Percentiles rank a stretch among this genome's conserved stretches.
These are phyloP conservation scores for Chaetogeoica ovagalla DNA, from an alignment of 2,888 invertebrate species.

Conservation along the genomic window DNA sequence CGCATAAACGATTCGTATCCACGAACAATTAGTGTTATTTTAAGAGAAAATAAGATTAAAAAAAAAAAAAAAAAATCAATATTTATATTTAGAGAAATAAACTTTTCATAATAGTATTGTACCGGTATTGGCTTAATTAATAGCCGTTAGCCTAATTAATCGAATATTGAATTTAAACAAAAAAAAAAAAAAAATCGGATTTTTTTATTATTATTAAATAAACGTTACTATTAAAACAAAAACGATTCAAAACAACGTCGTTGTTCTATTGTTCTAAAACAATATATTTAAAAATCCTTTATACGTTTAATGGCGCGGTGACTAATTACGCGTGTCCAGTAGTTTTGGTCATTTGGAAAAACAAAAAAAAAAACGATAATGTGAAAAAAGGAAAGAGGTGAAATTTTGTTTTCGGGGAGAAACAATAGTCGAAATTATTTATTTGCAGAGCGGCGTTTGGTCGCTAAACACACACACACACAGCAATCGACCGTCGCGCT, in stretches of 20 bases:
- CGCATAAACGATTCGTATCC: too few species aligned
- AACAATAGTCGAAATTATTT: slow-evolving; percentile 20
- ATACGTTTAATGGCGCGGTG: neutral
- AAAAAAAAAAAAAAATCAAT: too few species aligned
- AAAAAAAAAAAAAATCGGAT: too few species aligned
- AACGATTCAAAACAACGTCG: neutral
- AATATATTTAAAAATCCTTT: slow-evolving; percentile 20
- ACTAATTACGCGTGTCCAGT: slow-evolving; percentile 25
- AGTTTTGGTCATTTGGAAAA: slow-evolving; percentile 22
- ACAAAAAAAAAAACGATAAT: slow-evolving; percentile 2
- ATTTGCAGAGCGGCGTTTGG: slow-evolving; percentile 24
- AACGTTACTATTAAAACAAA: slow-evolving; percentile 5
- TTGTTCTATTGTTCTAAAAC: neutral
- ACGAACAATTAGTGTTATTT: too few species aligned
- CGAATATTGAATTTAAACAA: too few species aligned
- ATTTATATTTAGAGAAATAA: too few species aligned
- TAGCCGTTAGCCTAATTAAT: too few species aligned
- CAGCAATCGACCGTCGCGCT: slow-evolving; percentile 5
- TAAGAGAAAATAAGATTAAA: too few species aligned
- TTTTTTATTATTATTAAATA: slow-evolving; percentile 12
- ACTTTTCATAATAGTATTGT: too few species aligned
- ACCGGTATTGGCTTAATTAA: too few species aligned
- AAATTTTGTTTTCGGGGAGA: neutral
- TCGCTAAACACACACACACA: slow-evolving; percentile 27
- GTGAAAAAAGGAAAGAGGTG: slow-evolving; percentile 22